phyloP scores from a whole-genome alignment of 1,140 invertebrate genomes.

The Calliphora vicina region DNA sequence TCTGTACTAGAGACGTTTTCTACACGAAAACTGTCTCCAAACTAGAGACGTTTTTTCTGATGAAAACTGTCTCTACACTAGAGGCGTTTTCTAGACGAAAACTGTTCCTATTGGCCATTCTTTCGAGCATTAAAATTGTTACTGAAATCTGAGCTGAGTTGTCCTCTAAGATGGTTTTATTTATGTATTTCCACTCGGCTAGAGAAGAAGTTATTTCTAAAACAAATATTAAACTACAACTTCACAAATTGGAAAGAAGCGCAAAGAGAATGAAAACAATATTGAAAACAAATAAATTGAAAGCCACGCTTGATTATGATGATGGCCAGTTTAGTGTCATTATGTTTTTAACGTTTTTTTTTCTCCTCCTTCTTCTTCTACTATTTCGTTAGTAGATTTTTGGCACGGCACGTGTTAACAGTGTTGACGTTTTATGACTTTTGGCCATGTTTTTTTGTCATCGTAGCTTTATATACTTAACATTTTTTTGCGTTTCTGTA shows the following conservation, averaged over 20 bases:
- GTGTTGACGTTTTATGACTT: slow-evolving; percentile 6
- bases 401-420: slow-evolving; percentile 25
- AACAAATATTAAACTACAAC: neutral
- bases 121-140: too few species aligned
- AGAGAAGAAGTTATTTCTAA: neutral
- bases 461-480: neutral
- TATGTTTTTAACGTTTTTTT: neutral
- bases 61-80: too few species aligned
- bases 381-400: neutral
- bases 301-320: neutral
- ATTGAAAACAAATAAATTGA: neutral
- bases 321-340: neutral
- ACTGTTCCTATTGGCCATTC: too few species aligned
- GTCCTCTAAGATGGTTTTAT: too few species aligned
- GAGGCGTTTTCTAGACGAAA: too few species aligned
- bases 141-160: too few species aligned
- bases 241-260: too few species aligned
- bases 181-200: neutral
- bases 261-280: neutral
- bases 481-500: neutral
- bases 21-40: too few species aligned
- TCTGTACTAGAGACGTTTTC: too few species aligned
- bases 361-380: neutral
- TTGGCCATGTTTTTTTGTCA: neutral
- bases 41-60: too few species aligned